A percentile compares a stretch with the other conserved stretches of the same genome.
Conservation (phyloP, 2,797 vertebrate species). For the Cacajao melanocephalus region DNA sequence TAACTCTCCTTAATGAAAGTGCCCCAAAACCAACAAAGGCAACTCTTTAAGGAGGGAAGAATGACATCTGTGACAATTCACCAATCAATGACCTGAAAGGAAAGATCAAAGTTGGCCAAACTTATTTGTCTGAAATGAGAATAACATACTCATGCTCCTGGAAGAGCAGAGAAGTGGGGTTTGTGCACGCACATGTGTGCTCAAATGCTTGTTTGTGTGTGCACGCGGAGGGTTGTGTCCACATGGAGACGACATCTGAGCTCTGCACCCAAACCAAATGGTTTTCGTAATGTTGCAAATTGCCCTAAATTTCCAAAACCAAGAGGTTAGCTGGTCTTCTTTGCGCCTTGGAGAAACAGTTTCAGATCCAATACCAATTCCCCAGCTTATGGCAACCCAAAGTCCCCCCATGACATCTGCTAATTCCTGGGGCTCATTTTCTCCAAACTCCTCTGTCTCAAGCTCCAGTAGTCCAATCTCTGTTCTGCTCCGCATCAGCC, state of each 20-base stretch:
- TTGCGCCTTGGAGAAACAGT: not conserved
- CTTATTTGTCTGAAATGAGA: not conserved
- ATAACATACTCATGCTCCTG: not conserved
- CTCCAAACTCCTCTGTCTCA: not conserved
- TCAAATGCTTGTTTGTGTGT: not conserved
- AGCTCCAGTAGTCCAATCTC: not conserved
- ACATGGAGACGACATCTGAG: not conserved
- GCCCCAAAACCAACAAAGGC: not conserved
- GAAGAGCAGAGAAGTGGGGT: not conserved
- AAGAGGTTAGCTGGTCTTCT: not conserved
- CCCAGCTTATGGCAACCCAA: not conserved
- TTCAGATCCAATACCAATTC: not conserved
- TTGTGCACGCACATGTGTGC: rapidly evolving
- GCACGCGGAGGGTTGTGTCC: not conserved
- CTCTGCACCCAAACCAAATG: not conserved
- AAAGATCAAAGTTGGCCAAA: not conserved
- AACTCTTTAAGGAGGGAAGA: not conserved
- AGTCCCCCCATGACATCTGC: no score
- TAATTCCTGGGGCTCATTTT: not conserved
- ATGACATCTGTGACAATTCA: not conserved
- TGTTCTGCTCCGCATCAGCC: not conserved
- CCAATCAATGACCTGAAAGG: not conserved
- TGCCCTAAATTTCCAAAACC: not conserved
- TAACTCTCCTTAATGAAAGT: not conserved
- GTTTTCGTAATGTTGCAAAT: not conserved